Conservation (phyloP, 1,140 invertebrate species). For the Polypedilum pembai region DNA sequence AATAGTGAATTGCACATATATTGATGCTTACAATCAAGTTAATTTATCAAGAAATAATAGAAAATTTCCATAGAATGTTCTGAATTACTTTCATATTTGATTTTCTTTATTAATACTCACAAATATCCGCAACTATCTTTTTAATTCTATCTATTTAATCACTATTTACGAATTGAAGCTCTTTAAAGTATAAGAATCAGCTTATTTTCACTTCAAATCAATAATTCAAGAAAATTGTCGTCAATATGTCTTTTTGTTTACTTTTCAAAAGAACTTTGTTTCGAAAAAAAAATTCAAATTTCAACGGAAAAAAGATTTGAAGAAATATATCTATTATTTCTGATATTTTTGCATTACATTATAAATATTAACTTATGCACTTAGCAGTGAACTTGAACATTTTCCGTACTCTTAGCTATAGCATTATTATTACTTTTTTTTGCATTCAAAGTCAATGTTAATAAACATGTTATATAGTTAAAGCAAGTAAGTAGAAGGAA, state of each 20-base stretch:
- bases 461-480: conserved; percentile 9
- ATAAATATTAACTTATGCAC: background rate
- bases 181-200: too few species aligned
- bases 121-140: too few species aligned
- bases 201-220: too few species aligned
- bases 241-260: background rate
- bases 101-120: too few species aligned
- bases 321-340: background rate
- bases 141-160: too few species aligned
- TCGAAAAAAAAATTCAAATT: background rate
- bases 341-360: background rate
- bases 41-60: too few species aligned
- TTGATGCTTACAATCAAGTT: too few species aligned
- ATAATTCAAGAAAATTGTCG: too few species aligned
- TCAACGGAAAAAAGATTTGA: background rate
- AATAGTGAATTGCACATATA: too few species aligned
- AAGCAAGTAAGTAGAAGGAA: conserved; percentile 12
- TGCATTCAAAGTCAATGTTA: conserved; percentile 24
- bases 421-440: conserved; percentile 6
- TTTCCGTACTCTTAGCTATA: conserved; percentile 21
- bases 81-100: too few species aligned
- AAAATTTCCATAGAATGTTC: too few species aligned
- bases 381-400: conserved; percentile 27
- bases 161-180: too few species aligned
- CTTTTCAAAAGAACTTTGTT: background rate